Conservation (phyloP, 1,140 invertebrate species). For the Triops cancriformis region DNA sequence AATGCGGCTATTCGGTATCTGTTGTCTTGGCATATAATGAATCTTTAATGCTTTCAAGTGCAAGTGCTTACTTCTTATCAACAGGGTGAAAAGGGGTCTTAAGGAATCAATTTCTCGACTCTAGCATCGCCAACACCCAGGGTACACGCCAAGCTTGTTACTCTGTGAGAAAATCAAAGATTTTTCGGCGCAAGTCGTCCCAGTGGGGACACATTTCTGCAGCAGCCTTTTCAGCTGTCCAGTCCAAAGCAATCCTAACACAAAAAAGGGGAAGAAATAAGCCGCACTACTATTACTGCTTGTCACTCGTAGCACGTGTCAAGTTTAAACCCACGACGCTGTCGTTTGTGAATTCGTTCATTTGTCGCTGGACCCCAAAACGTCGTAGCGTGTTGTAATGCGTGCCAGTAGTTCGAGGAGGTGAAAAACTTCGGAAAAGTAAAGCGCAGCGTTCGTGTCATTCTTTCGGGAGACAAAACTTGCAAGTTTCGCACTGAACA, state of each 20-base stretch:
- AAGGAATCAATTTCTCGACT: too few relatives aligned
- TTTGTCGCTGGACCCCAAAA: neutral
- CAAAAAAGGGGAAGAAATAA: neutral
- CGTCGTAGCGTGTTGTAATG: neutral
- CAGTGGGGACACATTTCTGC: neutral
- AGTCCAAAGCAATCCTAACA: neutral
- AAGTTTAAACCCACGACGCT: neutral
- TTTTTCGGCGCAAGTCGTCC: neutral
- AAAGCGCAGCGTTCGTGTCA: neutral
- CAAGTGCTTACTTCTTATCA: too few relatives aligned
- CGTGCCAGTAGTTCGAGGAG: neutral
- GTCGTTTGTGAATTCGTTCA: slow-evolving; percentile 3
- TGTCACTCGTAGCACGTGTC: slow-evolving; percentile 30
- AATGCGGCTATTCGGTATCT: too few relatives aligned
- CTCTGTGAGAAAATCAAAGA: neutral
- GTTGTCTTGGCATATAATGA: too few relatives aligned
- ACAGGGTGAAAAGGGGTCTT: too few relatives aligned
- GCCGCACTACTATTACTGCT: slow-evolving; percentile 28
- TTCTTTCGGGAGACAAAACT: neutral
- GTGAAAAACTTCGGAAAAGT: neutral
- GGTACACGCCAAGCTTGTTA: neutral
- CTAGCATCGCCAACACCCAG: too few relatives aligned
- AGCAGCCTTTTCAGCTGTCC: neutral
- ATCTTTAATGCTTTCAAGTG: too few relatives aligned
- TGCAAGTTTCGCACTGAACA: neutral